Conservation (phyloP, 2,113 vertebrate genomes). For the Forbesichthys papilliferus region DNA sequence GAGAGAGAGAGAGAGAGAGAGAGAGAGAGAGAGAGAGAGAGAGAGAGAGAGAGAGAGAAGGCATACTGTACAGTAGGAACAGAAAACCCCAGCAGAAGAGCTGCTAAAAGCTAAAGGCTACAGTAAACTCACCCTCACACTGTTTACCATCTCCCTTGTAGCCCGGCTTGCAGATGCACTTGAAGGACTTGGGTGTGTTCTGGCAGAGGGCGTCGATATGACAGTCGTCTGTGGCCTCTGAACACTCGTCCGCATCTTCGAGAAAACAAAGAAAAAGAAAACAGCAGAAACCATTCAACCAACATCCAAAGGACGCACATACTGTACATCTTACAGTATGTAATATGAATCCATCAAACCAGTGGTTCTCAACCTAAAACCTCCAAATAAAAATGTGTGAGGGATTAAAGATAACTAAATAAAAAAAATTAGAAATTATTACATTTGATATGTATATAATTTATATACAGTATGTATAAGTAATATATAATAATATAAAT, state of each 20-base stretch:
- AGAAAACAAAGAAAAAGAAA: conserved; percentile 19
- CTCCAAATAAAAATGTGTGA: no score
- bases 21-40: not conserved
- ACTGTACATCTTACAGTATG: no score
- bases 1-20: not conserved
- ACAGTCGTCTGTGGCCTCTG: conserved; percentile 90
- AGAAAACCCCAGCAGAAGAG: not conserved
- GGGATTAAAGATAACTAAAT: not conserved
- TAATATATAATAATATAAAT: no score
- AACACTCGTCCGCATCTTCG: conserved; percentile 90
- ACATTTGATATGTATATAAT: no score
- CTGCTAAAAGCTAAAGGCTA: conserved; percentile 20
- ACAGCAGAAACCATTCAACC: not conserved
- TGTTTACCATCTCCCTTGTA: conserved; percentile 94
- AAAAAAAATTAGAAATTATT: not conserved
- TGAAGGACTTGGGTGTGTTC: conserved; percentile 93
- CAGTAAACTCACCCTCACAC: conserved; percentile 86
- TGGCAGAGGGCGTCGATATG: conserved; percentile 98
- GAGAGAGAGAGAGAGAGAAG: not conserved
- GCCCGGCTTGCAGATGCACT: conserved; percentile 96
- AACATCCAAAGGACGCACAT: not conserved
- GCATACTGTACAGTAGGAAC: not conserved
- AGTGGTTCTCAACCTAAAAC: no score
- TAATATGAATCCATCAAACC: no score
- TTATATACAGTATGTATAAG: no score